Conservation (phyloP, 2,113 vertebrate genomes). For the Malaclemys terrapin region DNA sequence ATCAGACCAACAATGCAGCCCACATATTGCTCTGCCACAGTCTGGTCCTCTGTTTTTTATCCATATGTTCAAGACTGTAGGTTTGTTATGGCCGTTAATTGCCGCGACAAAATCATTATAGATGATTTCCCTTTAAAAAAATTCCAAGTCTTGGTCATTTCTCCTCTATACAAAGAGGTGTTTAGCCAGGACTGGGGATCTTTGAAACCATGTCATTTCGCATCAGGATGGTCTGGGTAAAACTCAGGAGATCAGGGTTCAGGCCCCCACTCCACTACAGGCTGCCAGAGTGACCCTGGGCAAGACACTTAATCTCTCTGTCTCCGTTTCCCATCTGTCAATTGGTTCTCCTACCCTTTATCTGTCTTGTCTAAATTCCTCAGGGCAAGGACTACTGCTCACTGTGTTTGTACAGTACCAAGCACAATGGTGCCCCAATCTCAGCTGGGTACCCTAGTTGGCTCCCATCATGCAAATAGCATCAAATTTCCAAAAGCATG, state of each 20-base stretch:
- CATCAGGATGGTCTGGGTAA: not conserved
- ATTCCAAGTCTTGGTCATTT: not conserved
- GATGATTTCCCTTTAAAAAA: not conserved
- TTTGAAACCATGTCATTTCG: not conserved
- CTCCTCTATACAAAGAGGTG: not conserved
- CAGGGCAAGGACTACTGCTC: not conserved
- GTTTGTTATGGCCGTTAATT: not conserved
- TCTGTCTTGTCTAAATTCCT: not conserved
- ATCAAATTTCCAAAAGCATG: conserved; percentile 37
- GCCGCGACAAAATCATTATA: not conserved
- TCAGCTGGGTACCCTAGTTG: not conserved
- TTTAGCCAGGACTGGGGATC: not conserved
- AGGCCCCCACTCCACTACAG: not conserved
- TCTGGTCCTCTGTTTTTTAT: not conserved
- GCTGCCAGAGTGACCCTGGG: not conserved
- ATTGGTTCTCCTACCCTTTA: not conserved
- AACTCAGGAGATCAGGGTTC: not conserved
- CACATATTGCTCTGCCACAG: not conserved
- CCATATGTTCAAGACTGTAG: not conserved
- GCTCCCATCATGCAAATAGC: not conserved
- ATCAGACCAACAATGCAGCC: not conserved
- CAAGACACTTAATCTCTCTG: not conserved
- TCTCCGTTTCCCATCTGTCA: not conserved
- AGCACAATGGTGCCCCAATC: conserved; percentile 3
- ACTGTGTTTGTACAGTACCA: not conserved